Evolutionary conservation across 2,797 vertebrate species (phyloP), one percentile per base, ranked within the genome.

Genomic region (Pogoniulus pusillus): DNA sequence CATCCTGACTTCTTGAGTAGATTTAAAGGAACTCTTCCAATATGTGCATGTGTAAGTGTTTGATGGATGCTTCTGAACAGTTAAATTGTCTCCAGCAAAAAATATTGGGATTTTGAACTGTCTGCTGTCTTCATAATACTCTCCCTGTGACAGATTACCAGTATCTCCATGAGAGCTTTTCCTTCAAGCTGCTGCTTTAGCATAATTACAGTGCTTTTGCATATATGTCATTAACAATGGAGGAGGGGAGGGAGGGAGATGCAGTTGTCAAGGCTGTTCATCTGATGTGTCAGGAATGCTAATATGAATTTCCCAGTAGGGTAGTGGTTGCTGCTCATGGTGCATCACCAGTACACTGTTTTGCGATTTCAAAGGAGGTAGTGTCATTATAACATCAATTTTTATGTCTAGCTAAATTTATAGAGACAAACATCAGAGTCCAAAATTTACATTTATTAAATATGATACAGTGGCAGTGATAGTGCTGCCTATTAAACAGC

Each of bases 91-190:
- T 93, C 72, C 94, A 77, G 57, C 53, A 85, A 89, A 92, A 69
- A 93, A 86, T 83, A 90, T 29, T 88, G 68, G 18, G n/a, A 76
- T 90, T 96, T 91, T 77, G 23, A 89, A 72, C 89, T 91, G 72
- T 87, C 43, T 90, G 63, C 60, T 90, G 54, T 85, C 79, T 84
- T 76, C 77, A 29, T 60, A 74, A 37, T 79, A 58, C 26, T 90
- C 35, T 37, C 34, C 47, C 90, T 9, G 4, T 76, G 71, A 66
- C 45, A 76, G 53, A 70, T 80, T 88, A 62, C 57, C 41, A 45
- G 3, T 23, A 80, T 60, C 85, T 93, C 32, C 41, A 23, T 43
- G 20, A 74, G 53, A 47, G 8, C 15, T 91, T 91, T 91, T 82
- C 54, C 43, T 92, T 91, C 80, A 91, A 91, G 16, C 51, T 87